Conservation (phyloP, 2,888 invertebrate genomes). For the Adelphocoris suturalis region DNA sequence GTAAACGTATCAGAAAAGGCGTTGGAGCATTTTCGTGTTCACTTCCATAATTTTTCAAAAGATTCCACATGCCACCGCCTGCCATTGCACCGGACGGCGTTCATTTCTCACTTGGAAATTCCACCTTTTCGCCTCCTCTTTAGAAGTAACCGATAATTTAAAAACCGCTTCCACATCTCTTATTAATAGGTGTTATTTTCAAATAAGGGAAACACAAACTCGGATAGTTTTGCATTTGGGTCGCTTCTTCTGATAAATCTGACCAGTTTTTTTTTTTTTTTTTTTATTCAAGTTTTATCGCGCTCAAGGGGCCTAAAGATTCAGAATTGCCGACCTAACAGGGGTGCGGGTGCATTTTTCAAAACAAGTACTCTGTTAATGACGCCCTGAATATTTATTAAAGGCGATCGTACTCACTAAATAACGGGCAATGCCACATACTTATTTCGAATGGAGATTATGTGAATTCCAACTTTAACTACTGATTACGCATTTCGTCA, state of each 20-base stretch:
- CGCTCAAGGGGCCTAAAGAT: neutral
- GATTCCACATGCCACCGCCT: neutral
- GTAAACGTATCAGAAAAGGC: neutral
- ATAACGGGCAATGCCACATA: too few relatives aligned
- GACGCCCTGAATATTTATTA: too few relatives aligned
- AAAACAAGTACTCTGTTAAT: neutral
- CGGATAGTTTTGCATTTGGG: neutral
- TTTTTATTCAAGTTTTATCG: too few relatives aligned
- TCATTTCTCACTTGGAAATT: conserved; percentile 8
- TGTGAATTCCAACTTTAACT: too few relatives aligned
- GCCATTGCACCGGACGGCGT: neutral
- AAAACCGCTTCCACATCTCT: neutral
- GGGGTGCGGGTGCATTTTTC: conserved; percentile 7
- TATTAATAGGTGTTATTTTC: neutral
- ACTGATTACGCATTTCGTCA: too few relatives aligned
- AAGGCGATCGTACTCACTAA: too few relatives aligned
- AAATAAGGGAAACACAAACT: neutral
- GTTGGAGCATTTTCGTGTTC: neutral
- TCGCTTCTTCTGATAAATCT: neutral
- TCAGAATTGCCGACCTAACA: neutral
- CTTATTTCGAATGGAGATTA: too few relatives aligned
- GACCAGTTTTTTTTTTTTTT: neutral
- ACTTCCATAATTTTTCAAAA: neutral
- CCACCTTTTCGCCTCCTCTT: conserved; percentile 21
- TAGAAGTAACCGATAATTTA: conserved; percentile 6